A percentile compares a stretch with the other conserved stretches of the same genome.
These are phyloP conservation scores for Temnothorax nylanderi DNA, from an alignment of 1,140 invertebrate species.

Conservation along the genomic window DNA sequence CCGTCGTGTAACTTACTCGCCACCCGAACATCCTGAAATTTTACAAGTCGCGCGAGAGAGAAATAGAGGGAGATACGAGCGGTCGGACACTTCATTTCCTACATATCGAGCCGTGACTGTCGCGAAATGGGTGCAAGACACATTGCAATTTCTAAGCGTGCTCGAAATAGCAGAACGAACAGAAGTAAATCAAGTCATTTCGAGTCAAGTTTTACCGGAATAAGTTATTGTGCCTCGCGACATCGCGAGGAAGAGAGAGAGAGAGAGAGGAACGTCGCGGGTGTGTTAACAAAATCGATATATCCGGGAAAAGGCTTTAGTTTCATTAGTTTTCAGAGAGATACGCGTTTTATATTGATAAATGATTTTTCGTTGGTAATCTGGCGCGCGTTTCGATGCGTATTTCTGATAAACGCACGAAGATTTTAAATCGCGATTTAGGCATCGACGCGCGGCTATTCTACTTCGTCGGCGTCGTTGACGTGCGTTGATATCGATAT, in stretches of 20 bases:
- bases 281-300: not conserved
- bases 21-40: slow-evolving; percentile 44
- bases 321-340: not conserved
- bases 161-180: not conserved
- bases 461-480: slow-evolving; percentile 44
- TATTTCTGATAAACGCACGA: slow-evolving; percentile 15
- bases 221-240: not conserved
- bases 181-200: slow-evolving; percentile 8
- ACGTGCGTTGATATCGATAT: slow-evolving; percentile 58
- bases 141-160: slow-evolving; percentile 19
- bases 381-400: not conserved
- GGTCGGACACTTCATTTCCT: slow-evolving; percentile 56
- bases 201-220: not conserved
- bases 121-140: slow-evolving; percentile 20
- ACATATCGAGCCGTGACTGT: slow-evolving; percentile 43
- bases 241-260: too few relatives aligned
- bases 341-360: not conserved
- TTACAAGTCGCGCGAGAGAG: slow-evolving; percentile 38
- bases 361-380: not conserved
- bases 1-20: slow-evolving; percentile 50
- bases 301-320: not conserved
- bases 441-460: slow-evolving; percentile 45
- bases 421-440: slow-evolving; percentile 49
- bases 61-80: slow-evolving; percentile 8
- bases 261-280: too few relatives aligned